These are phyloP conservation scores for Vanessa tameamea DNA, from an alignment of 1,140 invertebrate genomes.

Conservation along the genomic window DNA sequence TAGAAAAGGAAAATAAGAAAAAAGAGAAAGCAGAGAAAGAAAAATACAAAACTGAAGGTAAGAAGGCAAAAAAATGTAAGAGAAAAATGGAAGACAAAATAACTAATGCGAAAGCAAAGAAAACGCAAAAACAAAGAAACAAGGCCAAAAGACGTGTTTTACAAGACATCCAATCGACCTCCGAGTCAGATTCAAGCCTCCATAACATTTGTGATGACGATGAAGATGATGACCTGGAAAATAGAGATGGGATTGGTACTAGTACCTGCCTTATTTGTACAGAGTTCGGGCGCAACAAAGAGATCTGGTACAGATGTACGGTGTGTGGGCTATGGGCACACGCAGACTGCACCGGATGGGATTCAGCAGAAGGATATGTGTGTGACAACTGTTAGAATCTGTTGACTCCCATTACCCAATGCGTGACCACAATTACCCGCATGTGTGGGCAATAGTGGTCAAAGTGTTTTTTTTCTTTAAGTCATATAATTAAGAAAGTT, in stretches of 20 bases:
- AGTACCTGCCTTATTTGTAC: slow-evolving; percentile 43
- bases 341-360: slow-evolving; percentile 18
- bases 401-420: slow-evolving; percentile 41
- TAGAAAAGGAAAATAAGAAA: slow-evolving; percentile 45
- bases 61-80: slow-evolving; percentile 30
- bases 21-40: slow-evolving; percentile 32
- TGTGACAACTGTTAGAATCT: slow-evolving; percentile 45
- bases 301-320: slow-evolving; percentile 46
- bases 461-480: too few relatives aligned
- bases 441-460: too few relatives aligned
- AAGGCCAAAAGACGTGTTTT: slow-evolving; percentile 42
- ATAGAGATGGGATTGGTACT: slow-evolving; percentile 1
- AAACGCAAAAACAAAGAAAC: slow-evolving; percentile 43
- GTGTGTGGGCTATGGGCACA: slow-evolving; percentile 29
- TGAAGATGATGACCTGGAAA: slow-evolving; percentile 44
- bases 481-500: too few relatives aligned
- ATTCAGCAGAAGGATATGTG: slow-evolving; percentile 33
- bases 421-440: slow-evolving; percentile 25
- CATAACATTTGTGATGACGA: slow-evolving; percentile 53
- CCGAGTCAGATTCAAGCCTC: slow-evolving; percentile 45
- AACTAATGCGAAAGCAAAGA: slow-evolving; percentile 5
- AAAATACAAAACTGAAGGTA: slow-evolving; percentile 32
- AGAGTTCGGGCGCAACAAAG: slow-evolving; percentile 50
- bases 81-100: slow-evolving; percentile 37
- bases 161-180: slow-evolving; percentile 50